These are phyloP conservation scores for Thereva nobilitata DNA, from an alignment of 2,888 invertebrate genomes.

Conservation along the genomic window DNA sequence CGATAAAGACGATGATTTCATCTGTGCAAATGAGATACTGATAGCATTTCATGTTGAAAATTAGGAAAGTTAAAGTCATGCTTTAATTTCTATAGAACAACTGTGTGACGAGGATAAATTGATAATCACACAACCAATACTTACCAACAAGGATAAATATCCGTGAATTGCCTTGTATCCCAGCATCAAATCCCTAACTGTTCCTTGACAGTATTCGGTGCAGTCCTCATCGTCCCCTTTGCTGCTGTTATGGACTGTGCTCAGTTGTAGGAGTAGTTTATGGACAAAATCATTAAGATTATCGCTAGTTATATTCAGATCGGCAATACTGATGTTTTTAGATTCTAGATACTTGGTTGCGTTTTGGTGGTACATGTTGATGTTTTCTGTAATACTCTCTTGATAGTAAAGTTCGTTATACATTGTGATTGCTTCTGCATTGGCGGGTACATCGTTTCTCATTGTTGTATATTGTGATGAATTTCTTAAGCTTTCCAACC, in stretches of 20 bases:
- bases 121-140: conserved; percentile 48
- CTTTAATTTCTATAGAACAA: neutral
- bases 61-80: too few relatives aligned
- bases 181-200: conserved; percentile 63
- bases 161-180: conserved; percentile 77
- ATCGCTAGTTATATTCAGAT: conserved; percentile 36
- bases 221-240: conserved; percentile 46
- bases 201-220: conserved; percentile 64
- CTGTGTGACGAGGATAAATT: neutral
- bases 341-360: conserved; percentile 30
- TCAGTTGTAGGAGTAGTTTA: conserved; percentile 26
- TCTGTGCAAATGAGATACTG: too few relatives aligned
- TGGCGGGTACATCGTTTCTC: conserved; percentile 5
- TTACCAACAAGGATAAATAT: conserved; percentile 78
- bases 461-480: conserved; percentile 23
- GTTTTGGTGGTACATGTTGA: conserved; percentile 22
- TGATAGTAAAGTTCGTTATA: conserved; percentile 25
- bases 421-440: conserved; percentile 17
- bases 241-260: conserved; percentile 21
- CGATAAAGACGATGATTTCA: too few relatives aligned
- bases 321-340: conserved; percentile 30
- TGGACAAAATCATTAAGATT: conserved; percentile 36
- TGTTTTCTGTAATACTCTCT: conserved; percentile 5
- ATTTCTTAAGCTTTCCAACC: conserved; percentile 28
- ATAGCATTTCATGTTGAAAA: too few relatives aligned